phyloP scores from a whole-genome alignment of 2,113 vertebrate genomes.

The Harpagus bidentatus region DNA sequence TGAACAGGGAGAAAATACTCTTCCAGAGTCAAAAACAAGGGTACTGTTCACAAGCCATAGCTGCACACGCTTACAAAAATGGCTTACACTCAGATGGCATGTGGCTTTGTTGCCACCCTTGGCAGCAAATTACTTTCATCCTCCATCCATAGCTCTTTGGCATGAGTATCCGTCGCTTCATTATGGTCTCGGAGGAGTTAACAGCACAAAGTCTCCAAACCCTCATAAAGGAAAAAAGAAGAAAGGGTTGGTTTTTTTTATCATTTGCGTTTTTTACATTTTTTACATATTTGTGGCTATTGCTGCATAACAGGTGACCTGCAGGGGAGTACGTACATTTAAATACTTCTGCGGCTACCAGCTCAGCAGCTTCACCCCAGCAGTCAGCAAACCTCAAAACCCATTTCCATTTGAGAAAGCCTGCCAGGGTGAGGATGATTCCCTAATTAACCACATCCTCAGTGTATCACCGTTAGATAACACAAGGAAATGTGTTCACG shows the following conservation, averaged over 20 bases:
- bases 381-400: neutral
- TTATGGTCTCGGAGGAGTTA: neutral
- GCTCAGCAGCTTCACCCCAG: neutral
- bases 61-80: neutral
- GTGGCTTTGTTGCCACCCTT: neutral
- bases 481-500: neutral
- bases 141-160: neutral
- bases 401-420: neutral
- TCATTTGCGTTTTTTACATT: neutral
- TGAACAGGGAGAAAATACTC: neutral
- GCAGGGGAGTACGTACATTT: neutral
- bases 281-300: constrained; percentile 6
- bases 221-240: neutral
- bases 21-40: neutral
- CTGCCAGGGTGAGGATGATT: neutral
- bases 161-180: neutral
- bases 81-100: neutral
- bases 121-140: neutral
- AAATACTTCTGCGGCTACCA: neutral
- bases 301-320: constrained; percentile 3
- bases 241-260: neutral
- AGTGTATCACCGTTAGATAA: constrained; percentile 16
- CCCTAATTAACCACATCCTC: constrained; percentile 41
- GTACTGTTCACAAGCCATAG: neutral
- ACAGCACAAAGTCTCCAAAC: neutral